phyloP scores from a whole-genome alignment of 1,140 invertebrate genomes.

The Lanistes nyassanus region DNA sequence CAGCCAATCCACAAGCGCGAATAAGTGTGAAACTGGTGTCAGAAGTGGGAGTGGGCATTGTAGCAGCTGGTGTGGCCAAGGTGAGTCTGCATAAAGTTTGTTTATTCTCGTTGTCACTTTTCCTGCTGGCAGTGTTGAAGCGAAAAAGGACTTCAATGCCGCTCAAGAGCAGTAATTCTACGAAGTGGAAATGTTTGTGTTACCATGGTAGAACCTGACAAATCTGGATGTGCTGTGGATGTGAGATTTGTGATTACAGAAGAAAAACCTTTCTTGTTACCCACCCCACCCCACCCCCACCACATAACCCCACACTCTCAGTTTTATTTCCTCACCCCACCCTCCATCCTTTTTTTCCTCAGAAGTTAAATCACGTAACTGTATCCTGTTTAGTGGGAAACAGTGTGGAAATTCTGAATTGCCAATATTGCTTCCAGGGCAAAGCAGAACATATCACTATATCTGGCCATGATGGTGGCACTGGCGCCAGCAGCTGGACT shows the following conservation, averaged over 20 bases:
- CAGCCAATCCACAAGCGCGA: slow-evolving; percentile 92
- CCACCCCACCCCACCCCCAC: background rate
- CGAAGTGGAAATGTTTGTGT: too few species aligned
- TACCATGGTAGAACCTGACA: too few species aligned
- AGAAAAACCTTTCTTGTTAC: too few species aligned
- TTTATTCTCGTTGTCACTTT: too few species aligned
- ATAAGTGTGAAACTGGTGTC: slow-evolving; percentile 99
- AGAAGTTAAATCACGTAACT: background rate
- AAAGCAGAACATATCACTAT: slow-evolving; percentile 99
- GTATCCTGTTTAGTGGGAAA: background rate
- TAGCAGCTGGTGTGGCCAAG: slow-evolving; percentile 97
- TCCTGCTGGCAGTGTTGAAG: too few species aligned
- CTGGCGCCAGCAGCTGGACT: slow-evolving; percentile 97
- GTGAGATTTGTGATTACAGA: too few species aligned
- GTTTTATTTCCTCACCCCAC: too few species aligned
- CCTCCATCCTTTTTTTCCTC: background rate
- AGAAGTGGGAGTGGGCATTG: slow-evolving; percentile 97
- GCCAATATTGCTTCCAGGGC: slow-evolving; percentile 72
- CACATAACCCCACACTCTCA: too few species aligned
- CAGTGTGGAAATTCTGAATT: slow-evolving; percentile 1
- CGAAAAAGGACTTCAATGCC: too few species aligned
- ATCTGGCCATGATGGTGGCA: slow-evolving; percentile 98
- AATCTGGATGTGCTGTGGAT: background rate
- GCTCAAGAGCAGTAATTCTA: too few species aligned
- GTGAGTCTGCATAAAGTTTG: slow-evolving; percentile 67